Percentiles rank a stretch among this genome's conserved stretches.
These are phyloP conservation scores for Drosophila tristis DNA, from an alignment of 1,140 invertebrate genomes.

Conservation along the genomic window DNA sequence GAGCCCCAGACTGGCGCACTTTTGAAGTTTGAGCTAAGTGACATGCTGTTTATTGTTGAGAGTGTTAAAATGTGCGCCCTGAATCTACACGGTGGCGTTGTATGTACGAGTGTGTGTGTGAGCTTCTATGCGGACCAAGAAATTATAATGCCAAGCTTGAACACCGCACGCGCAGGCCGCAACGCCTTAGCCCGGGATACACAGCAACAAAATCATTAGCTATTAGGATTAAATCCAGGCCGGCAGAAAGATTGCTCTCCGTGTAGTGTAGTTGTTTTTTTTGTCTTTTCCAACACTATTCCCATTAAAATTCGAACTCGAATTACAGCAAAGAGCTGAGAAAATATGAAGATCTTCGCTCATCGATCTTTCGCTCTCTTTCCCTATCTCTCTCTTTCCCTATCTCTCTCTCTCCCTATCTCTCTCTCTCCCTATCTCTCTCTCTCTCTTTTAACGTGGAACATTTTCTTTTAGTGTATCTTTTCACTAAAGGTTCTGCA, in stretches of 20 bases:
- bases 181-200: conserved; percentile 34
- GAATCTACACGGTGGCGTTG: conserved; percentile 35
- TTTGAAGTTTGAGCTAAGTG: conserved; percentile 84
- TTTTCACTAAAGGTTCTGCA: conserved; percentile 73
- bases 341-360: too few relatives aligned
- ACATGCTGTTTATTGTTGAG: conserved; percentile 84
- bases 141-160: conserved; percentile 81
- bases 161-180: conserved; percentile 61
- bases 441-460: too few relatives aligned
- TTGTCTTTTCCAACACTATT: too few relatives aligned
- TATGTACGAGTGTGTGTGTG: conserved; percentile 16
- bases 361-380: too few relatives aligned
- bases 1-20: conserved; percentile 61
- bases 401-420: too few relatives aligned
- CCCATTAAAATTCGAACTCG: too few relatives aligned
- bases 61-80: conserved; percentile 80
- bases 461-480: conserved; percentile 48
- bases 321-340: too few relatives aligned
- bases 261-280: too few relatives aligned
- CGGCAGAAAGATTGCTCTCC: too few relatives aligned
- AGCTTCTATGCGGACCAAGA: conserved; percentile 74
- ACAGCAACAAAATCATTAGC: conserved; percentile 42
- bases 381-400: too few relatives aligned
- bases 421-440: too few relatives aligned
- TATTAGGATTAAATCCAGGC: too few relatives aligned